Conservation (phyloP, 2,888 invertebrate genomes). For the Tanytarsus gracilentus region DNA sequence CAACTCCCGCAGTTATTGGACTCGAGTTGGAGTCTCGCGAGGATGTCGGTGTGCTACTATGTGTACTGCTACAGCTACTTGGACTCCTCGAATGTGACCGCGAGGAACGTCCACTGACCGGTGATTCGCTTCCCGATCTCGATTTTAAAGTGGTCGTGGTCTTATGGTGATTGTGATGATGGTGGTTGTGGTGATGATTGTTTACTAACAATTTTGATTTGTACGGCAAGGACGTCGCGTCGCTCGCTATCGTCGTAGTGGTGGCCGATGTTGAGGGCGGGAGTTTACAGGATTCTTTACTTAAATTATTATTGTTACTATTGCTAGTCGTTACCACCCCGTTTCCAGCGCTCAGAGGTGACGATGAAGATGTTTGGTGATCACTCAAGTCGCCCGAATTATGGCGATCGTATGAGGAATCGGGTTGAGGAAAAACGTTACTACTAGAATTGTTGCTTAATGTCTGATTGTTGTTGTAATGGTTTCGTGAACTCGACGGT, state of each 20-base stretch:
- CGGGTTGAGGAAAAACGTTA: conserved; percentile 12
- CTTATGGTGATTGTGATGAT: conserved; percentile 19
- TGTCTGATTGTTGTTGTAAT: conserved; percentile 22
- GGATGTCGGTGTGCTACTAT: conserved; percentile 30
- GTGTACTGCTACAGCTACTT: conserved; percentile 44
- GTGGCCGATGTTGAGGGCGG: not conserved
- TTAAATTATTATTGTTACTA: not conserved
- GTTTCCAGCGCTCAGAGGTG: too few species aligned
- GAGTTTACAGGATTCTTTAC: not conserved
- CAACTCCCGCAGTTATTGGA: conserved; percentile 6
- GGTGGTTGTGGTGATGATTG: conserved; percentile 21
- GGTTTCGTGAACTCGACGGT: conserved; percentile 17
- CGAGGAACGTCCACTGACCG: conserved; percentile 41
- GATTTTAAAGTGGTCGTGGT: conserved; percentile 40
- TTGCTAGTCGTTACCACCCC: conserved; percentile 6
- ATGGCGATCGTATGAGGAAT: conserved; percentile 27
- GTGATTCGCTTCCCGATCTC: conserved; percentile 47
- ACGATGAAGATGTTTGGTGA: conserved; percentile 2
- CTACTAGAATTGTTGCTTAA: conserved; percentile 8
- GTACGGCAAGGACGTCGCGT: conserved; percentile 4
- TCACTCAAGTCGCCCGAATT: conserved; percentile 21
- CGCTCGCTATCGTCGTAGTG: not conserved
- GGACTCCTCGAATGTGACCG: conserved; percentile 48
- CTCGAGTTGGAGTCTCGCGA: conserved; percentile 5
- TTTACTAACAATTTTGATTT: conserved; percentile 22